Base-by-base conservation (phyloP, 2,888 invertebrate genomes). In the Saturnia pavonia region DNA sequence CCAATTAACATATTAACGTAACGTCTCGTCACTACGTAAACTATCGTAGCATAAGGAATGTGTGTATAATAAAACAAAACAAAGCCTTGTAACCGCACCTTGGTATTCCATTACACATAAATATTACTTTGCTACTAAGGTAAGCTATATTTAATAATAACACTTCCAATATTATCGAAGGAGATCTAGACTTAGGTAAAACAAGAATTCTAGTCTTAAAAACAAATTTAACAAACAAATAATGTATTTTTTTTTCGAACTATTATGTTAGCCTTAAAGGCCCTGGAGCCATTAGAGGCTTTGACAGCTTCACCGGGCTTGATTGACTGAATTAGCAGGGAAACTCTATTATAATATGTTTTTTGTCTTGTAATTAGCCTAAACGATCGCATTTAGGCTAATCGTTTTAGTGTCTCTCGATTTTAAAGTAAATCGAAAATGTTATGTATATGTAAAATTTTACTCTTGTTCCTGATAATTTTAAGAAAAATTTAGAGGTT, bases 1-100 rank as follows among this genome's bases (percentile, higher is more conserved):
- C 77, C 77, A 78, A 79, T 78, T 77, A 78, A 74, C 74, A 74
- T 74, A 76, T 75, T 73, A 69, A 67, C 74, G 73, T 74, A 72
- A 51, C 72, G 71, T 69, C 68, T 72, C 27, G 68, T 48, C 68
- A 70, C 73, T 74, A 72, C 74, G 73, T 73, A 75, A 73, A 73
- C 72, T 71, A 74, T 63, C 70, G 69, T 69, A 67, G 67, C 43
- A 69, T 70, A 71, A 70, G 72, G 70, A 72, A 72, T 74, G 68
- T 73, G 68, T 70, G 68, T 70, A 70, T 68, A 70, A 67, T 68
- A 65, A 74, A 73, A 73, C 74, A 74, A 71, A 72, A 72, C 71
- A 72, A 42, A 60, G 22, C 57, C 67, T 70, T 67, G 70, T 54
- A 54, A 57, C 42, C 67, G 42, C 67, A 43, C 22, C 45, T n/a